Percentiles rank a stretch among this genome's conserved stretches.
Evolutionary conservation across 2,797 vertebrate species (phyloP).

Genomic region (Tadarida brasiliensis): DNA sequence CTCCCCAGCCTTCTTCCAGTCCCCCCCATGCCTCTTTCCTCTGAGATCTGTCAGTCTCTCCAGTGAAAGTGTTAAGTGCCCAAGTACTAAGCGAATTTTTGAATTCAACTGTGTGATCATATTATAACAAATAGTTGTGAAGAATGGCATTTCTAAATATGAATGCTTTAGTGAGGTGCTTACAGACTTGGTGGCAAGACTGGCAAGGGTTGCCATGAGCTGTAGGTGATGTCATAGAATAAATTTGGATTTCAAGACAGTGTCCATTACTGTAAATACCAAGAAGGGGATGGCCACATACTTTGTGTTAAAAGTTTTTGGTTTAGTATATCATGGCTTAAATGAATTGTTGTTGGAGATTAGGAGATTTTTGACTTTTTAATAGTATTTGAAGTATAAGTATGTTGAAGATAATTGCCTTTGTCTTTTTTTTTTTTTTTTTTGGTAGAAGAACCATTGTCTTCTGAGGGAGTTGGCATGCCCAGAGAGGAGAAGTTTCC

Average conservation of each 20-base stretch:
- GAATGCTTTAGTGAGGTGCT: slow-evolving; percentile 41
- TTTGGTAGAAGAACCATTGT: slow-evolving; percentile 92
- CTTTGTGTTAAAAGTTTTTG: slow-evolving; percentile 51
- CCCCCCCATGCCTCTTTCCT: neutral
- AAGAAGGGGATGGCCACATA: neutral
- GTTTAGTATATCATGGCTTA: slow-evolving; percentile 43
- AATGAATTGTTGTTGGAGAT: slow-evolving; percentile 14
- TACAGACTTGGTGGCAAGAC: slow-evolving; percentile 52
- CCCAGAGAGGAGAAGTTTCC: slow-evolving; percentile 92
- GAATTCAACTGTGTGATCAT: slow-evolving; percentile 41
- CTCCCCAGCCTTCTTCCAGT: neutral
- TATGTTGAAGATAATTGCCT: slow-evolving; percentile 45
- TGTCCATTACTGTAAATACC: slow-evolving; percentile 22
- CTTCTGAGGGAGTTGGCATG: slow-evolving; percentile 90
- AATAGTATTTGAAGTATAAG: slow-evolving; percentile 47
- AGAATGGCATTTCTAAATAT: slow-evolving; percentile 36
- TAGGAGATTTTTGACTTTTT: slow-evolving; percentile 49
- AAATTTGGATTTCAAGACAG: slow-evolving; percentile 48
- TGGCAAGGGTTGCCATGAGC: slow-evolving; percentile 1
- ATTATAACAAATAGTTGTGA: slow-evolving; percentile 51
- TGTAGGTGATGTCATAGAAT: slow-evolving; percentile 11
- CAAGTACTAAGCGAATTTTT: slow-evolving; percentile 54
- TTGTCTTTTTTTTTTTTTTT: slow-evolving; percentile 77
- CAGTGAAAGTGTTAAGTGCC: slow-evolving; percentile 52
- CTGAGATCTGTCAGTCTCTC: neutral